Conservation (phyloP, 2,797 vertebrate genomes). For the Micrastur ruficollis region DNA sequence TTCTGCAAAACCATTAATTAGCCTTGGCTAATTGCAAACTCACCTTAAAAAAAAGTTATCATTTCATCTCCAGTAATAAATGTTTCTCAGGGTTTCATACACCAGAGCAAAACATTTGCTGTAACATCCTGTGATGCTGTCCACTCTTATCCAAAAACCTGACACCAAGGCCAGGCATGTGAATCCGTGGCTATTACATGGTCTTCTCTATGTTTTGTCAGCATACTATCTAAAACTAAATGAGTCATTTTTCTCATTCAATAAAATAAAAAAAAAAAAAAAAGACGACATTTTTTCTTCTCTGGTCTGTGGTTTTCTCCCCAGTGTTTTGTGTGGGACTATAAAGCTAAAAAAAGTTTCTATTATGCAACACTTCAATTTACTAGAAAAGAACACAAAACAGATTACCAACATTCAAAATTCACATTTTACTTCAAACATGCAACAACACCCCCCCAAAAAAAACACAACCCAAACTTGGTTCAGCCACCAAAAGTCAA, state of each 20-base stretch:
- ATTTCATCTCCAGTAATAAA: not conserved
- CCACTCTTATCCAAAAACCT: not conserved
- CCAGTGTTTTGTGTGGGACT: not conserved
- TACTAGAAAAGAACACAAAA: not conserved
- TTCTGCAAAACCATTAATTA: not conserved
- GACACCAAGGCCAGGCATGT: not conserved
- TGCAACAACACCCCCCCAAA: accelerated
- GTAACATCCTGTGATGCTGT: not conserved
- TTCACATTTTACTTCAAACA: not conserved
- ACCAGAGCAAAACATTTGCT: not conserved
- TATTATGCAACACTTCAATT: not conserved
- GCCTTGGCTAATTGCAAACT: not conserved
- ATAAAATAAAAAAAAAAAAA: not conserved
- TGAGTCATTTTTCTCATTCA: not conserved
- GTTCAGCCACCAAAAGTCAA: not conserved
- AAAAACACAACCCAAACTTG: not conserved
- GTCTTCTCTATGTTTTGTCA: not conserved
- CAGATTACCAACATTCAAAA: not conserved
- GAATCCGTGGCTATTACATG: not conserved
- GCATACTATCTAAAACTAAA: not conserved
- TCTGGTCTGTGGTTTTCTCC: not conserved
- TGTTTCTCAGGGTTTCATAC: not conserved
- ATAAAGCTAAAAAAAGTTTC: not conserved
- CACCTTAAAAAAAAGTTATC: not conserved
- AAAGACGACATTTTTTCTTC: not conserved